Evolutionary conservation across 2,113 vertebrate genomes (phyloP).

Genomic region (Macquaria ambigua): DNA sequence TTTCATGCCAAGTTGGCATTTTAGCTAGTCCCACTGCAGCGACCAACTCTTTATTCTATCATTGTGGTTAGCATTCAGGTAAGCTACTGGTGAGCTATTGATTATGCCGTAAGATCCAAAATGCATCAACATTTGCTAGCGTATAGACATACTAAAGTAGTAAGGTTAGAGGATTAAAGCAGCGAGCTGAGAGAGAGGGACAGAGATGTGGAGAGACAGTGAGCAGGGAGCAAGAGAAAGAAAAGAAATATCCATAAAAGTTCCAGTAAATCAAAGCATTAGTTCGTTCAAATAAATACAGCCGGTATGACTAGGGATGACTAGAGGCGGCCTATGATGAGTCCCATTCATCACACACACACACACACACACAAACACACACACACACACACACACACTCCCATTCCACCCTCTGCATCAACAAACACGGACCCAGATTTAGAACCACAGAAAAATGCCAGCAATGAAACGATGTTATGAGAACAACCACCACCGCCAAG

Average conservation of each 20-base stretch:
- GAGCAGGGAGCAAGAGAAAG: constrained; percentile 14
- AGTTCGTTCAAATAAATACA: constrained; percentile 65
- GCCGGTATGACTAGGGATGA: constrained; percentile 49
- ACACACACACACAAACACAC: constrained; percentile 43
- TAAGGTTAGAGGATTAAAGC: not conserved
- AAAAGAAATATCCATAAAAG: constrained; percentile 39
- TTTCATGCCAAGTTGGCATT: no score
- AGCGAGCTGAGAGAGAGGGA: constrained; percentile 1
- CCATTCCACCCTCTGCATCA: constrained; percentile 73
- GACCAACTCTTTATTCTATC: no score
- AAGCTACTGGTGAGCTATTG: no score
- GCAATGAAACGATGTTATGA: constrained; percentile 78
- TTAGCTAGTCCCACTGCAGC: no score
- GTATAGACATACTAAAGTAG: no score
- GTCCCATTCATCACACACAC: constrained; percentile 43
- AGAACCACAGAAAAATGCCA: constrained; percentile 77
- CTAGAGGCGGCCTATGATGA: constrained; percentile 32
- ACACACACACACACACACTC: constrained; percentile 40
- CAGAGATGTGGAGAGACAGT: constrained; percentile 11
- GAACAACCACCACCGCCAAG: constrained; percentile 61
- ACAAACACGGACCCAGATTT: constrained; percentile 78
- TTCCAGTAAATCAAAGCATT: constrained; percentile 63
- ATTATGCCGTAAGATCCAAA: no score
- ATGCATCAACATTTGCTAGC: no score
- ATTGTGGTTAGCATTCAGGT: no score